Evolutionary conservation across 2,888 invertebrate species (phyloP).

Genomic region (Brenthis ino): DNA sequence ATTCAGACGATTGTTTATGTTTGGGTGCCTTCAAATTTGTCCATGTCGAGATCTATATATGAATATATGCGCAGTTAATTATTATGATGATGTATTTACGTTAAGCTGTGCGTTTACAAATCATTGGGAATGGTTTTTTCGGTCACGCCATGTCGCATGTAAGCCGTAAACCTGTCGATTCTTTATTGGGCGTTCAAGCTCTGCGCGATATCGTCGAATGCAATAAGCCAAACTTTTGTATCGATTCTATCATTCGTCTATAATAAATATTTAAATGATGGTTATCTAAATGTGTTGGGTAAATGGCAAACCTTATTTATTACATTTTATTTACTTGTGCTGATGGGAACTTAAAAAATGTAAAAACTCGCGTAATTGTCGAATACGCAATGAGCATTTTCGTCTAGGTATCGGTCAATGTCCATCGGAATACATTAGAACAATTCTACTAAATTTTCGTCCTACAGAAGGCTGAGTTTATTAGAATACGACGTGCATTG

Average conservation of each 20-base stretch:
- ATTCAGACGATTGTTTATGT: slow-evolving; percentile 35
- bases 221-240: slow-evolving; percentile 59
- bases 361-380: slow-evolving; percentile 20
- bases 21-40: not conserved
- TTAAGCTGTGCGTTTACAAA: slow-evolving; percentile 60
- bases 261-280: slow-evolving; percentile 56
- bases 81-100: slow-evolving; percentile 76
- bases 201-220: slow-evolving; percentile 61
- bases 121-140: slow-evolving; percentile 75
- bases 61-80: slow-evolving; percentile 64
- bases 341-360: slow-evolving; percentile 4
- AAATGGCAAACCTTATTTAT: slow-evolving; percentile 35
- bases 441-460: slow-evolving; percentile 82
- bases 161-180: slow-evolving; percentile 68
- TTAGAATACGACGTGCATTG: slow-evolving; percentile 77
- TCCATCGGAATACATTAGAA: slow-evolving; percentile 80
- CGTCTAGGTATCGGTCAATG: slow-evolving; percentile 72
- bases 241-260: slow-evolving; percentile 49
- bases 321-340: slow-evolving; percentile 4
- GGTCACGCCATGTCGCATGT: slow-evolving; percentile 82
- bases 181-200: slow-evolving; percentile 68
- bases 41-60: slow-evolving; percentile 28
- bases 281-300: slow-evolving; percentile 56
- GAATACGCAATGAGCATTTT: slow-evolving; percentile 36
- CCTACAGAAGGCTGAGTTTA: slow-evolving; percentile 82